A percentile compares a stretch with the other conserved stretches of the same genome.
phyloP scores from a whole-genome alignment of 2,888 invertebrate genomes.

The Cyaniris semiargus region DNA sequence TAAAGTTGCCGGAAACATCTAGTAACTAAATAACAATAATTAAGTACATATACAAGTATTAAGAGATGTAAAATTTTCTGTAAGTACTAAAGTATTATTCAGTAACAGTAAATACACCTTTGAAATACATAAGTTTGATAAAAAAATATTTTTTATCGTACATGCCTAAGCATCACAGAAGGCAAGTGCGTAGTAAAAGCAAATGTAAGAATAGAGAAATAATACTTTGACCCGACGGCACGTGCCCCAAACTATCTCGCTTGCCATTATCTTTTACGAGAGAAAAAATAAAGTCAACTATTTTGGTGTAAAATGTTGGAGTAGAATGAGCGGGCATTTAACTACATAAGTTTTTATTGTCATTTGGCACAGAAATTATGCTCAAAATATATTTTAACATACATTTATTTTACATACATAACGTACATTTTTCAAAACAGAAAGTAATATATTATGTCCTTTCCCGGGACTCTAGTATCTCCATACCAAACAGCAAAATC shows the following conservation, averaged over 20 bases:
- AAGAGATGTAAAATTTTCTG: no score
- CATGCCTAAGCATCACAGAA: not conserved
- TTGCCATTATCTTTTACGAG: constrained; percentile 21
- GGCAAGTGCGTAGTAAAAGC: not conserved
- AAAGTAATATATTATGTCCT: not conserved
- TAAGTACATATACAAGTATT: no score
- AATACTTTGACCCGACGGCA: constrained; percentile 3
- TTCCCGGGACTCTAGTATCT: not conserved
- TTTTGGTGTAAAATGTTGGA: not conserved
- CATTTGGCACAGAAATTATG: not conserved
- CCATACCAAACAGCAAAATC: no score
- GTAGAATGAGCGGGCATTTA: not conserved
- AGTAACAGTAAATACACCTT: no score
- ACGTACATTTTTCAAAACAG: no score
- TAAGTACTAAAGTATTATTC: no score
- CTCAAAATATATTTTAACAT: not conserved
- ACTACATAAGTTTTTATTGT: not conserved
- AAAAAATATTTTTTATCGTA: no score
- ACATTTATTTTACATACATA: no score
- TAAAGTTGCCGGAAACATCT: no score
- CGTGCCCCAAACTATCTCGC: not conserved
- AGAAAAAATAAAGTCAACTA: constrained; percentile 1
- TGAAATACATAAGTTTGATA: no score
- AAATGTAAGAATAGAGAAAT: not conserved
- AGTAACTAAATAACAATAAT: no score